phyloP scores from a whole-genome alignment of 2,797 vertebrate genomes.

The Lepilemur septentrionalis region DNA sequence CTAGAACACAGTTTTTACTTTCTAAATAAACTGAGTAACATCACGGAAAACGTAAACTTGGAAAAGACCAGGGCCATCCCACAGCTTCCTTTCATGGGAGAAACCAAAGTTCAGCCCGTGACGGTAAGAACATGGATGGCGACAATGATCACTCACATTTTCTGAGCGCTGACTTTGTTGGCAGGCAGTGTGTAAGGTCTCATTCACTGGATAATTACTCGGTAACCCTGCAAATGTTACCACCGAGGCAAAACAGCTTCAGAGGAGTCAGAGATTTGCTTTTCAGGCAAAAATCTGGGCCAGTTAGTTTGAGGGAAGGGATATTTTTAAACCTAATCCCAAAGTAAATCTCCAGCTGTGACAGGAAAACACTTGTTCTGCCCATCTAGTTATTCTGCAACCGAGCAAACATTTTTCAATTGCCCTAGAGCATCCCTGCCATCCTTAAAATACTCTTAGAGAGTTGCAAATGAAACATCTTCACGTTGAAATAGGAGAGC shows the following conservation, averaged over 20 bases:
- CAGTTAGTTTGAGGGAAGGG: not conserved
- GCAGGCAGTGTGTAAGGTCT: not conserved
- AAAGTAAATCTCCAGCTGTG: not conserved
- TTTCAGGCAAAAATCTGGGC: not conserved
- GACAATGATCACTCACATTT: accelerated
- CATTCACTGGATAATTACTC: accelerated
- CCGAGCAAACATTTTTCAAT: not conserved
- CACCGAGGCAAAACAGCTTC: not conserved
- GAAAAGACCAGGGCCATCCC: too few relatives aligned
- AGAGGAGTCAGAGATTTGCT: not conserved
- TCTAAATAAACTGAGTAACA: too few relatives aligned
- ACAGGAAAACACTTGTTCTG: not conserved
- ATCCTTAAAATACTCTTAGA: not conserved
- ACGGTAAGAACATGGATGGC: accelerated
- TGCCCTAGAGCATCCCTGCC: not conserved
- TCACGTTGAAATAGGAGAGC: not conserved
- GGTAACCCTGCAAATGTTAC: not conserved
- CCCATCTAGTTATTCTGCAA: not conserved
- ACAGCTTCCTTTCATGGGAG: not conserved
- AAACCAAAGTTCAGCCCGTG: not conserved
- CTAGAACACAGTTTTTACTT: not conserved
- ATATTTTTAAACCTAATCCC: not conserved
- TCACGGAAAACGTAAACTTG: not conserved
- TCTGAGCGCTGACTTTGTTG: accelerated
- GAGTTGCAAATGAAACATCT: not conserved